Evolutionary conservation across 1,140 invertebrate species (phyloP), one percentile per base, ranked within the genome.

Genomic region (Druon quercuslanigerum): DNA sequence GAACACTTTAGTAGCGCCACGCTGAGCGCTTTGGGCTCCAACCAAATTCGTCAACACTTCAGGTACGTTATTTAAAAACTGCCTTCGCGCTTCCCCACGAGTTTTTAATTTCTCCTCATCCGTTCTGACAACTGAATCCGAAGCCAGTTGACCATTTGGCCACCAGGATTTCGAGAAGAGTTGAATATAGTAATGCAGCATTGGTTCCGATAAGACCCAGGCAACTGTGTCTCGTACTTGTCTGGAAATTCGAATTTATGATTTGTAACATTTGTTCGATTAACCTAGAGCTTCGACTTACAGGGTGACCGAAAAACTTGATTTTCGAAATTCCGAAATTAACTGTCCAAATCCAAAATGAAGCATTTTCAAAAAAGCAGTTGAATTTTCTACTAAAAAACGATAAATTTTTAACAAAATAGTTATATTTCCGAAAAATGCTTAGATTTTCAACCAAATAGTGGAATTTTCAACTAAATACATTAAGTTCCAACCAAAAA

Each of bases 201-300:
- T 98, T 72, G 96, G 94, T 87, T 98, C 97, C 25, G 96, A 97
- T 86, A 97, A 96, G 74, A 97, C 90, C 95, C 96, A 97, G 14
- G 94, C 93, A 71, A 98, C 95, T 1, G 95, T 97, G 83, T 98
- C 97, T 81, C 96, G 93, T 54, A 98, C 95, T 94, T 98, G 97
- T 82, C 96, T 96, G 87, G 81, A 91, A 88, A 85, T 75, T 75
- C 72, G 76, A 81, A 72, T n/a, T 75, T 70, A 46, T 46, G 7
- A 46, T 46, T 46, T 46, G 6, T 46, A 0, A 46, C 8, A 46
- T 46, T 46, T 46, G 8, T 46, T 46, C 40, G 40, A 46, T 46
- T 46, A 1, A 46, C 40, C 40, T 46, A 46, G 40, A 46, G 40
- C 40, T 46, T 46, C 6, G 40, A 46, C 11, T 33, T 3, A 33